phyloP scores from a whole-genome alignment of 53 echinoderm and acorn worm genomes.

The Antedon mediterranea region DNA sequence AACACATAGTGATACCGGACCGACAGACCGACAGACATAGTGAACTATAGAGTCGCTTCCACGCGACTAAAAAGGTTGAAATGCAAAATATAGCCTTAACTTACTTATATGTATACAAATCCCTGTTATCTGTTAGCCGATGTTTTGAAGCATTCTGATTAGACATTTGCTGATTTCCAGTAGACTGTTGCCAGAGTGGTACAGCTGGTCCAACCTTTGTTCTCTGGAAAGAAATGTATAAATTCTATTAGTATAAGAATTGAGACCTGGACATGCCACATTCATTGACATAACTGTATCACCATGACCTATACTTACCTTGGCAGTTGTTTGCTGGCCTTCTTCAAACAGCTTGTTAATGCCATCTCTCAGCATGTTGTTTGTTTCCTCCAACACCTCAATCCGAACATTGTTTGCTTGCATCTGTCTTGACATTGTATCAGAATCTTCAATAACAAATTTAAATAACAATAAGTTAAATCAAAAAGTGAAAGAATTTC shows the following conservation, averaged over 20 bases:
- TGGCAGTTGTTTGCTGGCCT: not conserved
- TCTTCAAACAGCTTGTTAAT: conserved; percentile 47
- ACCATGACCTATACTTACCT: not conserved
- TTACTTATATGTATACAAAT: not conserved
- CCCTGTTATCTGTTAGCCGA: not conserved
- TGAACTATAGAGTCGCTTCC: too few species aligned
- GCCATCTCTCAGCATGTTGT: conserved; percentile 61
- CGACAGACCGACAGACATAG: too few species aligned
- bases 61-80: too few species aligned
- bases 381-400: conserved; percentile 81
- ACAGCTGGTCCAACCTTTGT: conserved; percentile 28
- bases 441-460: conserved; percentile 33
- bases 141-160: too few species aligned
- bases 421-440: conserved; percentile 55
- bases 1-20: too few species aligned
- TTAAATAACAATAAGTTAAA: too few species aligned
- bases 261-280: too few species aligned
- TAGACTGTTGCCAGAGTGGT: conserved; percentile 40
- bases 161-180: too few species aligned
- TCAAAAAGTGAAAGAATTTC: too few species aligned
- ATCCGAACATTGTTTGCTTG: conserved; percentile 82
- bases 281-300: too few species aligned
- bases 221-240: too few species aligned
- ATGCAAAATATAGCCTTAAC: not conserved
- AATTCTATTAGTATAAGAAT: too few species aligned